Evolutionary conservation across 2,797 vertebrate species (phyloP).

Genomic region (Allobates femoralis): DNA sequence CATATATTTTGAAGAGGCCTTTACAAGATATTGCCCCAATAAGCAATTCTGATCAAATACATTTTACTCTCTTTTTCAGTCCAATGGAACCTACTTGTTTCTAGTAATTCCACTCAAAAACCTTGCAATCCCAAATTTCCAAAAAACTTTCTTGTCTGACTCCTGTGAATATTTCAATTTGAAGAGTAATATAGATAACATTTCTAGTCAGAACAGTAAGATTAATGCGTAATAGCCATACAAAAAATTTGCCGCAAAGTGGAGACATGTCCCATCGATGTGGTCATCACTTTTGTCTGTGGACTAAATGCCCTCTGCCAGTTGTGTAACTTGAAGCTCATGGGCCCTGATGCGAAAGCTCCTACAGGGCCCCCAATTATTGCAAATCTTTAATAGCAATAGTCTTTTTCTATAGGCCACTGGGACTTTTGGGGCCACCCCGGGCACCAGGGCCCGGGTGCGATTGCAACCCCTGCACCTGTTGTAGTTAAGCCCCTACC

Average conservation of each 20-base stretch:
- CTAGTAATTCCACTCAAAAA: background rate
- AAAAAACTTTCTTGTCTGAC: background rate
- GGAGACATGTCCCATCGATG: background rate
- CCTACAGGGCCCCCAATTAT: no score
- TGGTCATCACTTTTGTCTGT: background rate
- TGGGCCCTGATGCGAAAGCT: no score
- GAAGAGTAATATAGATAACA: background rate
- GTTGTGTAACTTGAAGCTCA: no score
- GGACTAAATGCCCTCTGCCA: background rate
- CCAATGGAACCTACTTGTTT: background rate
- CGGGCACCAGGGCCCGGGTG: no score
- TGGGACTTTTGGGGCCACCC: no score
- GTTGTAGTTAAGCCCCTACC: no score
- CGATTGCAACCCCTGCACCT: no score
- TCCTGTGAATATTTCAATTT: background rate
- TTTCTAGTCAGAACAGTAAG: background rate
- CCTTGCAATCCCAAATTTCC: background rate
- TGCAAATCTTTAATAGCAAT: no score
- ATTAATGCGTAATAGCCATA: background rate
- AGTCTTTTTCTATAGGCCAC: no score
- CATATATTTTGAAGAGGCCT: background rate
- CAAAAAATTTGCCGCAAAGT: background rate
- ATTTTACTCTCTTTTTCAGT: background rate
- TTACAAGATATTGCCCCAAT: background rate
- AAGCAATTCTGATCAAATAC: background rate